Conservation (phyloP, 2,797 vertebrate genomes). For the Peromyscus aztecus region DNA sequence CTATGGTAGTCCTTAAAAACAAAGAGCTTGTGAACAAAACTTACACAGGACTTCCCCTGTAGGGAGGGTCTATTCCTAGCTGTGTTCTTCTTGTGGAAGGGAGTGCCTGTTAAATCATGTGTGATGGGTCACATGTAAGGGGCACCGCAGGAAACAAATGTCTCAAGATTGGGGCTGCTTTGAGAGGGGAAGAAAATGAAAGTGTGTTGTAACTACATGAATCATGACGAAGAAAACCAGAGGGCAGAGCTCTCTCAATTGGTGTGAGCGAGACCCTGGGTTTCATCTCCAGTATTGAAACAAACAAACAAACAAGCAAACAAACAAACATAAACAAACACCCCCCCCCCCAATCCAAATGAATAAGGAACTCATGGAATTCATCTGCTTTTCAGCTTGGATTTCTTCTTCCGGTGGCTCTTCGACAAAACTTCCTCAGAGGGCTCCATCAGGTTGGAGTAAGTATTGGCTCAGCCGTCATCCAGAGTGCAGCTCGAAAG, state of each 20-base stretch:
- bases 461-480: constrained; percentile 84
- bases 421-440: constrained; percentile 91
- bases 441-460: constrained; percentile 94
- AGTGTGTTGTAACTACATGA: background rate
- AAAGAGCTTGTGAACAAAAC: background rate
- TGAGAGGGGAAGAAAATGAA: background rate
- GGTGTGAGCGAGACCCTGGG: background rate
- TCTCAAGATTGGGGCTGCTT: background rate
- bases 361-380: background rate
- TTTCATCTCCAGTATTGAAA: background rate
- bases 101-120: background rate
- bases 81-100: background rate
- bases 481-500: rapidly evolving
- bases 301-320: background rate
- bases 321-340: background rate
- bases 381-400: constrained; percentile 90
- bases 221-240: background rate
- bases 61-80: background rate
- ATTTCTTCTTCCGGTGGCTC: constrained; percentile 96
- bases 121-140: background rate
- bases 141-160: background rate
- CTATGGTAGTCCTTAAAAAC: background rate
- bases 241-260: background rate
- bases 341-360: background rate
- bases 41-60: rapidly evolving